Conservation (phyloP, 2,113 vertebrate genomes). For the Python bivittatus region DNA sequence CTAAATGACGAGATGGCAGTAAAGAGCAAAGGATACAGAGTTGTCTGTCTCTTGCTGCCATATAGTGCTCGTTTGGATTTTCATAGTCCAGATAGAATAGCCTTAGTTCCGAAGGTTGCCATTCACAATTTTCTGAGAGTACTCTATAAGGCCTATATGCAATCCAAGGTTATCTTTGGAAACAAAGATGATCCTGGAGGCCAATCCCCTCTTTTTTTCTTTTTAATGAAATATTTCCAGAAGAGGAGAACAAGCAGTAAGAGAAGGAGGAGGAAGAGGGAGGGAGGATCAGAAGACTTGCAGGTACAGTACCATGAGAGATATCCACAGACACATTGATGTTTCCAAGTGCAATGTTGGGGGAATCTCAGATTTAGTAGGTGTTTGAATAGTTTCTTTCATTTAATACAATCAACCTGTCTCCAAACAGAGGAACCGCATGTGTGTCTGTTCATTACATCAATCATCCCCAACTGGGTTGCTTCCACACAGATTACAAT, state of each 20-base stretch:
- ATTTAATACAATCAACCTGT: background rate
- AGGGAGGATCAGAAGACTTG: background rate
- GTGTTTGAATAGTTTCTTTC: background rate
- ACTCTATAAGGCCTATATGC: background rate
- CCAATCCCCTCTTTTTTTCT: background rate
- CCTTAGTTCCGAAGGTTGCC: background rate
- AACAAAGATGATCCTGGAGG: background rate
- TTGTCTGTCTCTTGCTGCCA: background rate
- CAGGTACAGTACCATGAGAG: background rate
- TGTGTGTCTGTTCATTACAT: background rate
- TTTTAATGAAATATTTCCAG: background rate
- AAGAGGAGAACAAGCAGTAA: background rate
- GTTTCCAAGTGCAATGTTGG: background rate
- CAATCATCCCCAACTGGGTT: background rate
- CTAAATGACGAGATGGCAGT: background rate
- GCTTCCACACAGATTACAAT: background rate
- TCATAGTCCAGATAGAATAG: background rate
- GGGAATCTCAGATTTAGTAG: background rate
- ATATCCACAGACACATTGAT: background rate
- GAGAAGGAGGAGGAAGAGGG: background rate
- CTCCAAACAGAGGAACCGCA: background rate
- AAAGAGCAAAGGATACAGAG: background rate
- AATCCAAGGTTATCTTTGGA: background rate
- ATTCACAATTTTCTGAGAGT: background rate
- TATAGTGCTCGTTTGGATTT: background rate